Base-by-base conservation (phyloP, 2,113 vertebrate genomes). In the Plecotus auritus region DNA sequence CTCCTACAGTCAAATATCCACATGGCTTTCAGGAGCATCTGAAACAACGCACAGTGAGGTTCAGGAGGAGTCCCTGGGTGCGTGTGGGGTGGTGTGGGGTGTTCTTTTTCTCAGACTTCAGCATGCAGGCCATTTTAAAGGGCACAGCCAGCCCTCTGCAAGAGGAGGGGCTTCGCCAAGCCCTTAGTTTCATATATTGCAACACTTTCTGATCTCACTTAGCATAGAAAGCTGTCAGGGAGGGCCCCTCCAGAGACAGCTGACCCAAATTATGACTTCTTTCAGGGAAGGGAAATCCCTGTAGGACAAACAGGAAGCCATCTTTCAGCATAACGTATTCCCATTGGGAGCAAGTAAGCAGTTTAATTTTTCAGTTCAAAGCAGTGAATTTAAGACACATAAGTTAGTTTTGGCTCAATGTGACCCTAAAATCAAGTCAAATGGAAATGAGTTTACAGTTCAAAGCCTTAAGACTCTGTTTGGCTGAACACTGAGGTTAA, bases 361-460 rank as follows among this genome's bases (percentile, higher is more conserved):
- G 56, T 97, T 74, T 80, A 86, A 86, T 87, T 97, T 85, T 94
- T 96, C 64, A 93, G 78, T 92, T 86, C 92, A 96, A 91, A 83
- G 84, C 67, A 82, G 37, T 91, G 73, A 96, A 88, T 94, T 70
- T 26, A 54, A 96, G 37, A 86, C 47, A 76, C 37, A 74, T 45
- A 92, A 94, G 72, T 88, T 90, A 83, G 92, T 93, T 96, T 97
- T 93, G 78, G 88, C 78, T 88, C 1, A 95, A 4, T 61, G 51
- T 74, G 80, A 92, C 91, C 47, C 69, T 92, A 90, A 97, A 97
- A 77, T 96, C 83, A 97, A 96, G 90, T 96, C 84, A 97, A 30
- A 96, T 17, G 37, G 85, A 94, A 94, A 93, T 8, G 3, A 95
- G 59, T 95, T 96, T 85, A 96, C 10, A 97, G 56, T 94, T 95